Base-by-base conservation (phyloP, 2,113 vertebrate species). In the Cyrtonyx montezumae region DNA sequence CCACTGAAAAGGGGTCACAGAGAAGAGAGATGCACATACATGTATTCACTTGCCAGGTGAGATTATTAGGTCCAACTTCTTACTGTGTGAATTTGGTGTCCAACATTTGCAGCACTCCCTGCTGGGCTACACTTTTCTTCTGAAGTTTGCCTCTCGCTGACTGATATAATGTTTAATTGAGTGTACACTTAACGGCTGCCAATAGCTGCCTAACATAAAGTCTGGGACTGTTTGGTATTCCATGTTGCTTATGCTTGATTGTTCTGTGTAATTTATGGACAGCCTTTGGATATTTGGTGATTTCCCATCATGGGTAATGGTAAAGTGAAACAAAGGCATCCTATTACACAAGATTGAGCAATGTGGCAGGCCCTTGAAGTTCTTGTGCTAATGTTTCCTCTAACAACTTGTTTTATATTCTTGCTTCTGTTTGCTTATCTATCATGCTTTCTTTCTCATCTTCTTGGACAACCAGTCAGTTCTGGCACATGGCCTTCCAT, bases 381-480 rank as follows among this genome's bases (percentile, higher is more conserved):
- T 90, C 69, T 87, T 88, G 19, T 28, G 10, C 48, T 81, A 7
- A 49, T 40, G 16, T 70, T 84, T 51, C 46, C 28, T 68, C 86
- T 61, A 56, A 74, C 30, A 85, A 67, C 9, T 21, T 67, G 36
- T 45, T 86, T 43, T 45, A 8, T 74, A 32, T 63, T 78, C 73
- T 84, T 87, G 2, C 56, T 91, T 95, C 3, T 1, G 30, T 80
- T 92, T 67, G 51, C 8, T 0, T 69, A 30, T 83, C 73, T 87
- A 0, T 80, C 37, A 40, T 51, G 36, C n/a, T 87, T 94, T 45
- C 59, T 71, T 89, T 93, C 43, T 79, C 71, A 67, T 66, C 56
- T 32, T 66, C 56, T 92, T 80, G 69, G 68, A 32, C 80, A 87
- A 79, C 51, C 85, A 66, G 91, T 90, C 76, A 87, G 68, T 88